These are phyloP conservation scores for Yponomeuta cagnagella DNA, from an alignment of 2,888 invertebrate genomes.

Conservation along the genomic window DNA sequence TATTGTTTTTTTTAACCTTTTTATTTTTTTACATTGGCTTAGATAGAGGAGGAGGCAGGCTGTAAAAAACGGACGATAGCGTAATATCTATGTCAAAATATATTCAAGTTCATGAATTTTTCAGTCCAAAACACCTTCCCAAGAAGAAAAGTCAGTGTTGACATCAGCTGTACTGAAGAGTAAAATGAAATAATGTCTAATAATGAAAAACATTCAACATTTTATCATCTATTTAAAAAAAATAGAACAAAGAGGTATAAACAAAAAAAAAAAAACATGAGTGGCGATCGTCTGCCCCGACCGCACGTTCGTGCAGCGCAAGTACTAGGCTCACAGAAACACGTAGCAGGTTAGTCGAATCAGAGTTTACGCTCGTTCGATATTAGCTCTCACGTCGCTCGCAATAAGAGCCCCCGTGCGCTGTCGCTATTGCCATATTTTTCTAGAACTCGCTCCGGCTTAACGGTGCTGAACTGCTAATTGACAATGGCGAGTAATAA, in stretches of 20 bases:
- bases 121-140: too few relatives aligned
- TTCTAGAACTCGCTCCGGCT: conserved; percentile 7
- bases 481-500: neutral
- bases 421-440: neutral
- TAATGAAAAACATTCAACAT: too few relatives aligned
- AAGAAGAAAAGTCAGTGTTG: too few relatives aligned
- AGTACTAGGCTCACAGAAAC: conserved; percentile 11
- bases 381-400: neutral
- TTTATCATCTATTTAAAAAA: neutral
- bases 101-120: too few relatives aligned
- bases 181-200: too few relatives aligned
- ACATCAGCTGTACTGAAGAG: too few relatives aligned
- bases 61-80: too few relatives aligned
- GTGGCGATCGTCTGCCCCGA: neutral
- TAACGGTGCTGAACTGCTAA: neutral
- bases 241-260: neutral
- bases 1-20: too few relatives aligned
- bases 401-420: neutral
- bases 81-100: too few relatives aligned
- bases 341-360: neutral
- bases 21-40: too few relatives aligned
- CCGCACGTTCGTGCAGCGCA: conserved; percentile 10
- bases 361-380: neutral
- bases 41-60: too few relatives aligned
- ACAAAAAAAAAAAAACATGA: neutral